Evolutionary conservation across 2,888 invertebrate species (phyloP).

Genomic region (Polymixis lichenea): DNA sequence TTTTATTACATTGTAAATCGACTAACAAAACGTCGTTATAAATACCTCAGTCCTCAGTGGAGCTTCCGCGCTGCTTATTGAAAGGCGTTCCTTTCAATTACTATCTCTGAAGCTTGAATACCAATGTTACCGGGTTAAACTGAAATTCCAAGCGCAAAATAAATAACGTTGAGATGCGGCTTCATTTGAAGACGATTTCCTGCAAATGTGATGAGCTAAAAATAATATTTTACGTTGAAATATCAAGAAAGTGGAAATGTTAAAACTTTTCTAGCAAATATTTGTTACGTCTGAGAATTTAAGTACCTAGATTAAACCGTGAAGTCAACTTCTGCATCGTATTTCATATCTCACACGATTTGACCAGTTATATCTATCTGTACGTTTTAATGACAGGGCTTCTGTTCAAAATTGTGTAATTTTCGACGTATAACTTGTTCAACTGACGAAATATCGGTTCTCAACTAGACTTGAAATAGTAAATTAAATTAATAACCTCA

Average conservation of each 20-base stretch:
- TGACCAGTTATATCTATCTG: neutral
- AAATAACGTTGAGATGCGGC: neutral
- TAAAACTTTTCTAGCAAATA: neutral
- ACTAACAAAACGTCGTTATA: neutral
- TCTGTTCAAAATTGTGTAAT: neutral
- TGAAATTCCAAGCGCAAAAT: neutral
- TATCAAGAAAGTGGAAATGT: neutral
- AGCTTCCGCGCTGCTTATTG: neutral
- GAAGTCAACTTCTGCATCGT: neutral
- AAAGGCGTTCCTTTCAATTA: neutral
- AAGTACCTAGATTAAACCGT: neutral
- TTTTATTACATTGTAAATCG: neutral
- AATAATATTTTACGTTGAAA: neutral
- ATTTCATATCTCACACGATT: neutral
- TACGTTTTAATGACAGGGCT: neutral
- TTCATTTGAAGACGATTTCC: conserved; percentile 7
- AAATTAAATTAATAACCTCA: too few species aligned
- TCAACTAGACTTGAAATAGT: neutral
- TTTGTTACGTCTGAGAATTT: neutral
- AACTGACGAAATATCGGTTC: neutral
- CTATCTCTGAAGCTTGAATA: neutral
- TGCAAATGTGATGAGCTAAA: neutral
- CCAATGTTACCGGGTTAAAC: neutral
- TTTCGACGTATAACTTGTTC: neutral
- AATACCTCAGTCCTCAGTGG: neutral